phyloP scores from a whole-genome alignment of 2,888 invertebrate genomes.

The Drosophila paramelanica region DNA sequence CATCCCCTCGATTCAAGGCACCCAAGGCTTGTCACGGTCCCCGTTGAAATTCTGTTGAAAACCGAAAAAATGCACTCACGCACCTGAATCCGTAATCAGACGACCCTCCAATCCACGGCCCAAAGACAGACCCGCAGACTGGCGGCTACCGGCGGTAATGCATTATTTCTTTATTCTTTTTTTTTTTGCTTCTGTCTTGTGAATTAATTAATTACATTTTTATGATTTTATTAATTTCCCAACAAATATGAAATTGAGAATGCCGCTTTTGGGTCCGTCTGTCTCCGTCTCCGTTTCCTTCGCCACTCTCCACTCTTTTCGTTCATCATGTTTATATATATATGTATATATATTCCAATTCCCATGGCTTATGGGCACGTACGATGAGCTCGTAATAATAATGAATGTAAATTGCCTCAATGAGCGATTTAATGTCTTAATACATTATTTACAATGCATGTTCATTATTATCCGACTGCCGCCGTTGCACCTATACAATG shows the following conservation, averaged over 20 bases:
- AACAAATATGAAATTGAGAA: constrained; percentile 55
- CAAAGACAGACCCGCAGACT: constrained; percentile 36
- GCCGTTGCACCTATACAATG: constrained; percentile 28
- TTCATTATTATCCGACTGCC: constrained; percentile 40
- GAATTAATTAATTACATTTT: constrained; percentile 79
- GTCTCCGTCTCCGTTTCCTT: constrained; percentile 10
- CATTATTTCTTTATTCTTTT: constrained; percentile 54
- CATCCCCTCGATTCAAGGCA: constrained; percentile 20
- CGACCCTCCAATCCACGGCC: constrained; percentile 15
- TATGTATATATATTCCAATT: constrained; percentile 66
- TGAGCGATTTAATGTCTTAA: constrained; percentile 83
- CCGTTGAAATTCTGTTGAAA: constrained; percentile 73
- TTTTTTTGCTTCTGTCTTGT: constrained; percentile 38
- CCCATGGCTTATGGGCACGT: constrained; percentile 84
- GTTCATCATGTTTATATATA: constrained; percentile 44
- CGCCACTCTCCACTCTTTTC: not conserved
- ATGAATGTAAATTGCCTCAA: constrained; percentile 81
- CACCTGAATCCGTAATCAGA: constrained; percentile 79
- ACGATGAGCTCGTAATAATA: constrained; percentile 73
- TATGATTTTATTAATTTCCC: constrained; percentile 79
- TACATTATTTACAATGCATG: constrained; percentile 75
- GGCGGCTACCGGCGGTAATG: constrained; percentile 63
- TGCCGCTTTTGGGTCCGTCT: constrained; percentile 15
- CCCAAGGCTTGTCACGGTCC: constrained; percentile 59
- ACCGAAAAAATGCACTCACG: constrained; percentile 75